Base-by-base conservation (phyloP, 2,888 invertebrate genomes). In the Aquatica leii region DNA sequence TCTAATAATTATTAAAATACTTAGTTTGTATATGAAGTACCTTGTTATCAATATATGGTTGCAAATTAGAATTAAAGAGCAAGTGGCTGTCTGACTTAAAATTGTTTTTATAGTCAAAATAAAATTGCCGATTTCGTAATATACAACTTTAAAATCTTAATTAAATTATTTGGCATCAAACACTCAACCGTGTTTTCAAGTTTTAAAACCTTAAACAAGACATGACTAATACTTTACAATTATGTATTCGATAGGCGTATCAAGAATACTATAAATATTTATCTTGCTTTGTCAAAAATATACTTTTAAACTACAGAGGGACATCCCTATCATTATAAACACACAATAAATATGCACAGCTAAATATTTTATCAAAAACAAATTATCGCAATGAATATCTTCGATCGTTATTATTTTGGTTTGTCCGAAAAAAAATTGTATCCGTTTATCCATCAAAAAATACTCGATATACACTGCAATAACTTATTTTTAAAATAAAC, bases 201-300 rank as follows among this genome's bases (percentile, higher is more conserved):
- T 61, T 68, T 68, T 62, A 60, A 68, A 61, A 61, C 18, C 60
- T 64, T 65, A 57, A 57, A 57, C 60, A 24, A 59, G 60, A 65
- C 60, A 55, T 59, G 46, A 62, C 57, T 62, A 65, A 59, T 67
- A 69, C 76, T 78, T 77, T 79, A 80, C 79, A 80, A 78, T 77
- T 77, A 65, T 56, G 54, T 77, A 74, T 74, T 74, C 76, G 72
- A 75, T 75, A 76, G 76, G 76, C 76, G 74, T 77, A 73, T 76
- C 76, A 76, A 77, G 76, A 79, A 79, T 77, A 77, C 77, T 76
- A 78, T 79, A 80, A 76, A 78, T 77, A 78, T 73, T 76, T 73
- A 73, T 70, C 73, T 73, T 73, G 69, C 71, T 77, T 76, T 77
- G 78, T 77, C 76, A 80, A 80, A 79, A 80, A 80, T 79, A 80